phyloP scores from a whole-genome alignment of 2,113 vertebrate genomes.

The Grammomys surdaster region DNA sequence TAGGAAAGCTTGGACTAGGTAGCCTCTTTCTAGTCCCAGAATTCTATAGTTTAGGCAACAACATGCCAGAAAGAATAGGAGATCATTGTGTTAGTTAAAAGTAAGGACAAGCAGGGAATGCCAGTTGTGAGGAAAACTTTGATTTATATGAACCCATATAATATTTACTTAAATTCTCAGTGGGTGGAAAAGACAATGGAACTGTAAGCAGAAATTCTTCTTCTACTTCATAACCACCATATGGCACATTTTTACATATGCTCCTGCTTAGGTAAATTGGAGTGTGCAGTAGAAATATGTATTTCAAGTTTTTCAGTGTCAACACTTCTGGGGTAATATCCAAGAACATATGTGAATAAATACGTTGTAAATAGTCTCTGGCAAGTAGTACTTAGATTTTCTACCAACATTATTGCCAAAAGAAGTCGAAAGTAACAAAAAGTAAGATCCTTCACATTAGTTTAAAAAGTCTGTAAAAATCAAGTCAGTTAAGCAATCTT shows the following conservation, averaged over 20 bases:
- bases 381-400: background rate
- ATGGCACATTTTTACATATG: slow-evolving; percentile 14
- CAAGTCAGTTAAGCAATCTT: background rate
- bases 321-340: background rate
- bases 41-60: background rate
- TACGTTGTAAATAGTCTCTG: slow-evolving; percentile 21
- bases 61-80: background rate
- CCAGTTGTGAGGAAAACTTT: slow-evolving; percentile 4
- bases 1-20: slow-evolving; percentile 1
- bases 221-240: background rate
- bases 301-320: background rate
- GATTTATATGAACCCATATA: background rate
- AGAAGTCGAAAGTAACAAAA: slow-evolving; percentile 41
- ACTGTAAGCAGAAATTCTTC: background rate
- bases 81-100: background rate
- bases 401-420: background rate
- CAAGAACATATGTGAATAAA: slow-evolving; percentile 5
- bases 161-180: slow-evolving; percentile 41
- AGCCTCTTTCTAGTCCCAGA: background rate
- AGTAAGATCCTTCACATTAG: background rate
- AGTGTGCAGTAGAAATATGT: background rate
- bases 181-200: slow-evolving; percentile 2
- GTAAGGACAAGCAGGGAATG: background rate
- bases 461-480: slow-evolving; percentile 33
- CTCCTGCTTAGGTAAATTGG: background rate